Percentiles rank a stretch among this genome's conserved stretches.
Evolutionary conservation across 2,888 invertebrate genomes (phyloP).

Genomic region (Urechis unicinctus): DNA sequence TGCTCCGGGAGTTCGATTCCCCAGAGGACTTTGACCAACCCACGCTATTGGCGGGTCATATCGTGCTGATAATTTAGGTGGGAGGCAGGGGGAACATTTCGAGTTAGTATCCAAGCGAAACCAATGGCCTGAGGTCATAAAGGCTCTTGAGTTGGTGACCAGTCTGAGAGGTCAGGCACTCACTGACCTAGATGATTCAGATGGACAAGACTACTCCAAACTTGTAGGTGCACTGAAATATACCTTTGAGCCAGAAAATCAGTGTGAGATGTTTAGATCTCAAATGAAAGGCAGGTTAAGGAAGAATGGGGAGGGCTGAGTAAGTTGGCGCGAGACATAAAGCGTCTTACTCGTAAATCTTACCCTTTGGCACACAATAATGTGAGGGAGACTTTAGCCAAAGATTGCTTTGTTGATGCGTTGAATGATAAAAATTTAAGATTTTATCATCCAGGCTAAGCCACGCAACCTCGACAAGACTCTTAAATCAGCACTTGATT

Average conservation of each 20-base stretch:
- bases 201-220: background rate
- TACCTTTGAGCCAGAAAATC: background rate
- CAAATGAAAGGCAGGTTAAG: no score
- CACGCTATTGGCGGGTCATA: no score
- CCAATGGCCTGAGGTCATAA: no score
- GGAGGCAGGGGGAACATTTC: no score
- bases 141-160: background rate
- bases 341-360: background rate
- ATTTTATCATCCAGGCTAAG: background rate
- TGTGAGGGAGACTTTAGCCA: background rate
- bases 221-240: background rate
- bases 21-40: no score
- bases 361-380: background rate
- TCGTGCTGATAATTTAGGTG: no score
- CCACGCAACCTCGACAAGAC: background rate
- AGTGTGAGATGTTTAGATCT: background rate
- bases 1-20: no score
- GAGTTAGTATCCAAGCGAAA: no score
- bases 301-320: no score
- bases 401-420: no score
- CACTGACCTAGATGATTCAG: background rate
- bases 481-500: background rate
- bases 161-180: background rate
- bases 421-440: background rate
- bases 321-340: background rate